A percentile compares a stretch with the other conserved stretches of the same genome.
Evolutionary conservation across 2,797 vertebrate species (phyloP).

Genomic region (Gephyroberyx darwinii): DNA sequence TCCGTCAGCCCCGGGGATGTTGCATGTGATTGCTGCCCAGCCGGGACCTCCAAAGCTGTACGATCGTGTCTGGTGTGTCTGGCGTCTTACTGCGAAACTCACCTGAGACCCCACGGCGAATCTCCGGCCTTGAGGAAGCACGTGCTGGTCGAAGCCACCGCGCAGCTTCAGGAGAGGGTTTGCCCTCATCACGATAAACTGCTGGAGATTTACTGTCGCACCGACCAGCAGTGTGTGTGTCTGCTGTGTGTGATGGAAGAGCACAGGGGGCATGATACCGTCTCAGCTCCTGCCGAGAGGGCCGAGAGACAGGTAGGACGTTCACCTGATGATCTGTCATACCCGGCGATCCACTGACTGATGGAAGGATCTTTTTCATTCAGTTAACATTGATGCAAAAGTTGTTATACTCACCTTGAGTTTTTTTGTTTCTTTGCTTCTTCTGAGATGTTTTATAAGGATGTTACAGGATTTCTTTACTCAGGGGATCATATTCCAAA

Average conservation of each 20-base stretch:
- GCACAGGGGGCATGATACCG: constrained; percentile 16
- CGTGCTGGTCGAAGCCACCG: constrained; percentile 6
- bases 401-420: no score
- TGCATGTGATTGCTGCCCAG: background rate
- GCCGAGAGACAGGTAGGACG: constrained; percentile 1
- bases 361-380: no score
- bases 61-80: constrained; percentile 8
- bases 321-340: no score
- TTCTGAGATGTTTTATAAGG: no score
- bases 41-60: background rate
- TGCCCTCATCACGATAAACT: constrained; percentile 16
- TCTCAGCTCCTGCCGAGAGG: background rate
- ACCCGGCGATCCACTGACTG: no score
- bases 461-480: no score
- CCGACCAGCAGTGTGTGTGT: constrained; percentile 14
- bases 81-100: constrained; percentile 1
- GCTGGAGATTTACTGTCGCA: constrained; percentile 15
- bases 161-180: constrained; percentile 4
- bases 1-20: background rate
- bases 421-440: no score
- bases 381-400: no score
- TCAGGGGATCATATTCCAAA: no score
- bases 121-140: background rate
- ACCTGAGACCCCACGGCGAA: background rate
- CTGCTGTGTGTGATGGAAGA: constrained; percentile 18